phyloP scores from a whole-genome alignment of 2,888 invertebrate genomes.

The Rhagonycha lutea region DNA sequence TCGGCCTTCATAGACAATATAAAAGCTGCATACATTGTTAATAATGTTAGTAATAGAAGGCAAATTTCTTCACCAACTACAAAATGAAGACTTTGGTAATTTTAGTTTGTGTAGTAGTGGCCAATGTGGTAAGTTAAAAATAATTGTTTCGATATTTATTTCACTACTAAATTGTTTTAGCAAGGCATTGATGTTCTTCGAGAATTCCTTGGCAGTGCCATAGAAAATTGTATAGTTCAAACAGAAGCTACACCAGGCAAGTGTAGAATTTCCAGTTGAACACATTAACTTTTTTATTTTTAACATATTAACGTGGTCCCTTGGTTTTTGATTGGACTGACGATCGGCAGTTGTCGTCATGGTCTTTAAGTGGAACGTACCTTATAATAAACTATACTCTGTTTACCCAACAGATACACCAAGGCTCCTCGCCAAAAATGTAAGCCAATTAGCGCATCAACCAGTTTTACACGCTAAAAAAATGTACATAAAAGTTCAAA shows the following conservation, averaged over 20 bases:
- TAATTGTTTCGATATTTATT: not conserved
- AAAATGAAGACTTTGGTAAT: not conserved
- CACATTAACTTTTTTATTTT: no score
- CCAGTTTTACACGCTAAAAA: no score
- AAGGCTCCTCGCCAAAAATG: no score
- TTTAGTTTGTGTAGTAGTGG: not conserved
- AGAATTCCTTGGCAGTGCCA: not conserved
- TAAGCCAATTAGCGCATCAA: no score
- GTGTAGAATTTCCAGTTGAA: not conserved
- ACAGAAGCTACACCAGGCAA: not conserved
- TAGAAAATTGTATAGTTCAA: not conserved
- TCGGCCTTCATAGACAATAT: not conserved
- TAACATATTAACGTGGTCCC: no score
- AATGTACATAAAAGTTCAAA: no score
- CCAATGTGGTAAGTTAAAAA: not conserved
- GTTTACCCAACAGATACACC: no score
- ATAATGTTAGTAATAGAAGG: not conserved
- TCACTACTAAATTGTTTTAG: not conserved
- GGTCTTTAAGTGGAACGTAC: no score
- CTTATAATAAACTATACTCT: no score
- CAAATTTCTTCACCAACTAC: not conserved
- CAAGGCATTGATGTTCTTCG: not conserved
- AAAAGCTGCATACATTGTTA: not conserved
- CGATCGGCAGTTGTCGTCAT: no score
- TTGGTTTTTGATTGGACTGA: no score